Base-by-base conservation (phyloP, 2,797 vertebrate species). In the Rhinogobio ventralis region DNA sequence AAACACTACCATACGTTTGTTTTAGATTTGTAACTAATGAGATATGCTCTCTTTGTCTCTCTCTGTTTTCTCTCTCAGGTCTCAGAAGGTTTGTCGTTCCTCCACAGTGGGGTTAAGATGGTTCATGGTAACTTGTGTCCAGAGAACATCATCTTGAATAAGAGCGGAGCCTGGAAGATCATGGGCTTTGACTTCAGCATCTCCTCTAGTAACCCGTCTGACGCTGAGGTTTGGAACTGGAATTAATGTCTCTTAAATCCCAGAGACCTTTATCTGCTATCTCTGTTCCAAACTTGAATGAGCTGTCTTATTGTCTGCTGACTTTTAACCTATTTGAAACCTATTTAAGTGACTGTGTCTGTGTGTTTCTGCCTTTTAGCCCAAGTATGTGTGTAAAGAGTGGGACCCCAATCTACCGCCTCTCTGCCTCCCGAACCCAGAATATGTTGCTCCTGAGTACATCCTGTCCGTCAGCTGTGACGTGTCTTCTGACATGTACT, bases 141-240 rank as follows among this genome's bases (percentile, higher is more conserved):
- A 81, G 97, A 99, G 93, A 99, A 99, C 91, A 95, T 99, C 90
- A 99, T 99, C 92, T 93, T 99, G 87, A 99, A 99, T 94, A 99
- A 99, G 92, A 99, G 96, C 67, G 98, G 98, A 86, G 95, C 97
- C 25, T 99, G 98, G 98, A 99, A 99, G 95, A 99, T 99, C 91
- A 99, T 98, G 97, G 98, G 98, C 81, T 99, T 99, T 90, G 98
- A 99, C 93, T 99, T 99, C 93, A 97, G 96, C 91, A 96, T 97
- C 91, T 98, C 97, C 5, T 97, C 97, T 20, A 93, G 88, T 84
- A 99, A 99, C 94, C 96, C 97, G 13, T 97, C 97, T 8, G 97
- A 99, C 10, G 93, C 97, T 69, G 97, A 99, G 96, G 98, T 99
- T 93, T 87, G 82, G 17, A 73, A 15, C 28, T 0, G 11, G 3